phyloP scores from a whole-genome alignment of 2,888 invertebrate genomes.

The Drosophila paramelanica region DNA sequence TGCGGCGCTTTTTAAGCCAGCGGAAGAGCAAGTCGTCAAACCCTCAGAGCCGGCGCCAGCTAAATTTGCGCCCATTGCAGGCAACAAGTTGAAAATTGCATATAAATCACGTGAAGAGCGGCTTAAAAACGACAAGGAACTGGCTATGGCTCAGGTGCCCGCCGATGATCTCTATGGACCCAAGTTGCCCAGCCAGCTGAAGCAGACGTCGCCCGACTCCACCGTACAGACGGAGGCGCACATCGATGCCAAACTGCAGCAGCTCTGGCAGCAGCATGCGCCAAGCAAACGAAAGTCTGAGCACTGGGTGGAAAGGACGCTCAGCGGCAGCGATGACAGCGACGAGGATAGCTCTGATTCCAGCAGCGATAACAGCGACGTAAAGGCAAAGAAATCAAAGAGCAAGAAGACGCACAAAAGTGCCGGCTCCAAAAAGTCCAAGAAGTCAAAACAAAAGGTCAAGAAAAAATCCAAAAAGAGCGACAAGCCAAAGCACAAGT shows the following conservation, averaged over 20 bases:
- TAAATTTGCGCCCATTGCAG: slow-evolving; percentile 66
- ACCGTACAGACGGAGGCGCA: slow-evolving; percentile 19
- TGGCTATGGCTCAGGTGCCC: slow-evolving; percentile 35
- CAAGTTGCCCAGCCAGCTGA: slow-evolving; percentile 56
- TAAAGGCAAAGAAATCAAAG: slow-evolving; percentile 34
- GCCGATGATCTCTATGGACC: slow-evolving; percentile 75
- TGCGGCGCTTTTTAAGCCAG: slow-evolving; percentile 75
- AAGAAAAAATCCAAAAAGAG: slow-evolving; percentile 69
- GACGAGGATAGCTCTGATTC: slow-evolving; percentile 59
- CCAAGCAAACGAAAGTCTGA: slow-evolving; percentile 54
- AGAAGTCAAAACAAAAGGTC: slow-evolving; percentile 60
- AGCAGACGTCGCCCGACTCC: slow-evolving; percentile 2
- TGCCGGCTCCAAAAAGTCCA: slow-evolving; percentile 49
- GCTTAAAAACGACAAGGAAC: slow-evolving; percentile 48
- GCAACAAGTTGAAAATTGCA: slow-evolving; percentile 65
- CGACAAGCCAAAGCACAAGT: slow-evolving; percentile 52
- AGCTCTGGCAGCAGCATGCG: slow-evolving; percentile 56
- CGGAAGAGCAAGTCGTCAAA: slow-evolving; percentile 8
- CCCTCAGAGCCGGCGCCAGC: slow-evolving; percentile 4
- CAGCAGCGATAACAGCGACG: slow-evolving; percentile 12
- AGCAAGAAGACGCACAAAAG: slow-evolving; percentile 49
- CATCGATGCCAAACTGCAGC: slow-evolving; percentile 63
- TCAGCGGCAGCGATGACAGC: slow-evolving; percentile 42
- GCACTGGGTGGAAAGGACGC: slow-evolving; percentile 58
- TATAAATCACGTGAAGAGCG: slow-evolving; percentile 69